These are phyloP conservation scores for Acrobasis consociella DNA, from an alignment of 2,888 invertebrate genomes.

Conservation along the genomic window DNA sequence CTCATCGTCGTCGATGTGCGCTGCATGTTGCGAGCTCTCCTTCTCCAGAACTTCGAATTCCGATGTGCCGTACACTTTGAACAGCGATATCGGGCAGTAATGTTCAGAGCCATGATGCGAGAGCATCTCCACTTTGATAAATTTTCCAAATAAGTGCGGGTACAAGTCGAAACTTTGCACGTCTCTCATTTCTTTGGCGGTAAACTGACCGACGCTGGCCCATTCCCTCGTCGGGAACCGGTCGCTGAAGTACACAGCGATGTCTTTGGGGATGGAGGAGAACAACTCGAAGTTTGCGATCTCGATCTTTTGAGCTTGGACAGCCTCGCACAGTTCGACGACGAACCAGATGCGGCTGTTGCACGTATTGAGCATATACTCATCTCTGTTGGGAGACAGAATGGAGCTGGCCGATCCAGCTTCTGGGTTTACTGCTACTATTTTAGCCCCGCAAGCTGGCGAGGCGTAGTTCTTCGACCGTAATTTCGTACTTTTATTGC, in stretches of 20 bases:
- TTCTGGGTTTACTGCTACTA: slow-evolving; percentile 96
- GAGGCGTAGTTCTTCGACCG: slow-evolving; percentile 97
- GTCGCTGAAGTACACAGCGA: slow-evolving; percentile 93
- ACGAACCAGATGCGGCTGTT: slow-evolving; percentile 97
- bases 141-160: slow-evolving; percentile 93
- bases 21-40: slow-evolving; percentile 87
- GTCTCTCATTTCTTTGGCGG: slow-evolving; percentile 92
- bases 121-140: slow-evolving; percentile 94
- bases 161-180: slow-evolving; percentile 93
- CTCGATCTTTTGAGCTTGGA: slow-evolving; percentile 97
- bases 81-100: slow-evolving; percentile 98
- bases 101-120: slow-evolving; percentile 98
- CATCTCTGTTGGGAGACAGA: slow-evolving; percentile 94
- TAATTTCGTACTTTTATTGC: slow-evolving; percentile 85
- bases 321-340: slow-evolving; percentile 98
- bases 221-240: slow-evolving; percentile 96
- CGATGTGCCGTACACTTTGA: slow-evolving; percentile 96
- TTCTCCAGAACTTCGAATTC: slow-evolving; percentile 95
- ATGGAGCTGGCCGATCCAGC: slow-evolving; percentile 93
- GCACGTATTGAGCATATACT: slow-evolving; percentile 99
- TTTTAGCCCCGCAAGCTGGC: slow-evolving; percentile 98
- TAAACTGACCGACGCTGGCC: slow-evolving; percentile 93
- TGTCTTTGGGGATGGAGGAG: slow-evolving; percentile 97
- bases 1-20: slow-evolving; percentile 85
- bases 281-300: slow-evolving; percentile 99